Base-by-base conservation (phyloP, 2,113 vertebrate genomes). In the Serinus canaria region DNA sequence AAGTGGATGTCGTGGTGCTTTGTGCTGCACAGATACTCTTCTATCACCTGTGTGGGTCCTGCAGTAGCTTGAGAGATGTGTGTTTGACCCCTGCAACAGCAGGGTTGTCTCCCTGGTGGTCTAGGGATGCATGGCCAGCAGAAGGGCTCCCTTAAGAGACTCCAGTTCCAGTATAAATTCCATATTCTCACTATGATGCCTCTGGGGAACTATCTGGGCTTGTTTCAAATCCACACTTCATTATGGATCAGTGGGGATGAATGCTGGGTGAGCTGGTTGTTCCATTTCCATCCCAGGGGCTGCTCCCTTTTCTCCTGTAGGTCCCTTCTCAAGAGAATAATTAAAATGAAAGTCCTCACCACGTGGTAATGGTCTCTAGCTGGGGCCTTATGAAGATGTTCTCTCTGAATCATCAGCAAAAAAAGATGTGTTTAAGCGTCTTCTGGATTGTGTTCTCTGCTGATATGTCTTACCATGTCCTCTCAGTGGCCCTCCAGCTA, bases 141-240 rank as follows among this genome's bases (percentile, higher is more conserved):
- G 73, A 56, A 67, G 23, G 31, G 56, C 30, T 74, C 37, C 37
- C 39, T 27, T 30, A 3, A 11, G 55, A 66, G 60, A 5, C 41
- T 69, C 0, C 0, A 43, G 5, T 49, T 35, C 6, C 31, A 39
- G 1, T 9, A 7, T 2, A 3, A 21, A 28, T 62, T 73, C 60
- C 37, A 3, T 27, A 0, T 30, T 73, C 30, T 31, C 44, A 21
- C 59, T 2, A 0, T 53, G 18, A 12, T 56, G 21, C n/a, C 31
- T 80, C 39, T 52, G 41, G 46, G 37, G 25, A 64, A 10, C 10
- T 10, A 2, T 8, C 7, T 60, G 63, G 63, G 35, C 16, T 68
- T 46, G 3, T 83, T 73, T 52, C 11, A 19, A 24, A 35, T 66
- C 39, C 15, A 3, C 30, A 4, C 5, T 0, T 22, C 30, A 1